Evolutionary conservation across 1,140 invertebrate species (phyloP).

Genomic region (Chlorops oryzae): DNA sequence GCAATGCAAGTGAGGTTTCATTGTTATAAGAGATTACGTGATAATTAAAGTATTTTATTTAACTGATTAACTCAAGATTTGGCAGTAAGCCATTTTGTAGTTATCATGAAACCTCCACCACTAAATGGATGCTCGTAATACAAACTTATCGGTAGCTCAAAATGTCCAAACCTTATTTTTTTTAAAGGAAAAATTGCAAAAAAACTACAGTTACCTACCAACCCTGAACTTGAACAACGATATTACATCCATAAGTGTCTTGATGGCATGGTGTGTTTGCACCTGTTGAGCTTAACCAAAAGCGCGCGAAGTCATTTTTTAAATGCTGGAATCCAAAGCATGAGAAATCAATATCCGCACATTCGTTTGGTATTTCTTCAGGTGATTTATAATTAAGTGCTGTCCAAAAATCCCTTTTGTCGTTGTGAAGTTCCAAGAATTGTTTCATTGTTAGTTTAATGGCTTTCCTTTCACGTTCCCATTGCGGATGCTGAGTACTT

Average conservation of each 20-base stretch:
- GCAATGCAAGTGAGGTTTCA: no score
- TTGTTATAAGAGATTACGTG: neutral
- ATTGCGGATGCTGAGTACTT: constrained; percentile 59
- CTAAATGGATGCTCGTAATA: no score
- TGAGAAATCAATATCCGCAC: constrained; percentile 30
- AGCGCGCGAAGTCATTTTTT: constrained; percentile 67
- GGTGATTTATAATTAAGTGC: constrained; percentile 52
- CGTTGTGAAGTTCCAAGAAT: constrained; percentile 51
- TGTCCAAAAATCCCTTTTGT: constrained; percentile 54
- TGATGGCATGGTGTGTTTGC: constrained; percentile 90
- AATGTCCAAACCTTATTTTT: neutral
- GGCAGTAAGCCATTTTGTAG: no score
- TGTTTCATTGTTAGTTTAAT: constrained; percentile 56
- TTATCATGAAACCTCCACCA: no score
- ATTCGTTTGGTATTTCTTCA: constrained; percentile 24
- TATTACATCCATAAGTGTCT: constrained; percentile 91
- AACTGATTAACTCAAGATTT: no score
- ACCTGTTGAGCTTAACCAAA: constrained; percentile 85
- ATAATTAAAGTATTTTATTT: neutral
- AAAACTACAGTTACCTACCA: constrained; percentile 53
- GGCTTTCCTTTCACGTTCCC: constrained; percentile 62
- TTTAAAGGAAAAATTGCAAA: neutral
- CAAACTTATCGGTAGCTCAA: no score
- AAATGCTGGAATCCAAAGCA: constrained; percentile 64
- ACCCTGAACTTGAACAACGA: constrained; percentile 83